A percentile compares a stretch with the other conserved stretches of the same genome.
phyloP scores from a whole-genome alignment of 2,113 vertebrate genomes.

The Sialia sialis region DNA sequence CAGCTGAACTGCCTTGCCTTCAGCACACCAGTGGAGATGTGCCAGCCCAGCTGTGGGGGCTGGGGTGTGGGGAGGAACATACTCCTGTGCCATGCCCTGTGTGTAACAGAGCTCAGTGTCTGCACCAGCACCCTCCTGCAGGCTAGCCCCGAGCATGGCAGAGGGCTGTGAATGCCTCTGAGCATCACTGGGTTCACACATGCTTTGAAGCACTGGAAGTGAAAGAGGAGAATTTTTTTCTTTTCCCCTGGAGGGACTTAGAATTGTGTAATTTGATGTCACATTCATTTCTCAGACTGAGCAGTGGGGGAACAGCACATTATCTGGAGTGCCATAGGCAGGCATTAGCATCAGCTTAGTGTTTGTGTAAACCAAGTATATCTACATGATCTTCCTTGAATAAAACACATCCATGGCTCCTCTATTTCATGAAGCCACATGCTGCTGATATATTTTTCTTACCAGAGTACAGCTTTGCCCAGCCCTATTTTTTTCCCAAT shows the following conservation, averaged over 20 bases:
- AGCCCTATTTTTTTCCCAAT: not conserved
- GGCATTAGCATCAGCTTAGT: not conserved
- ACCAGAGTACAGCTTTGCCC: not conserved
- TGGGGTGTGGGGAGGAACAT: rapidly evolving
- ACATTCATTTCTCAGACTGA: not conserved
- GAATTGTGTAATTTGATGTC: not conserved
- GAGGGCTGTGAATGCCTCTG: not conserved
- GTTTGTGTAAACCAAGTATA: not conserved
- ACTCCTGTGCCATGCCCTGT: rapidly evolving
- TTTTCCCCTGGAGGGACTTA: not conserved
- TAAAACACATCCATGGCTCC: not conserved
- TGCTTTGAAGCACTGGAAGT: not conserved
- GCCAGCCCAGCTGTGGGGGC: not conserved
- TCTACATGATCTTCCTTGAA: not conserved
- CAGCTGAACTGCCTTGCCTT: not conserved
- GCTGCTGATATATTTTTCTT: not conserved
- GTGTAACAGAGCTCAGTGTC: rapidly evolving
- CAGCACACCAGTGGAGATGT: rapidly evolving
- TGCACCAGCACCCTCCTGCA: not conserved
- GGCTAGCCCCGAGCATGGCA: rapidly evolving
- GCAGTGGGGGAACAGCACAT: not conserved
- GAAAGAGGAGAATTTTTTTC: not conserved
- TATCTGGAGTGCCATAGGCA: not conserved
- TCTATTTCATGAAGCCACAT: not conserved
- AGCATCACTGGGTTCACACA: not conserved